Evolutionary conservation across 92 coral and sea anemone species (phyloP), one percentile per base, ranked within the genome.

Genomic region (Phenganax marumi): DNA sequence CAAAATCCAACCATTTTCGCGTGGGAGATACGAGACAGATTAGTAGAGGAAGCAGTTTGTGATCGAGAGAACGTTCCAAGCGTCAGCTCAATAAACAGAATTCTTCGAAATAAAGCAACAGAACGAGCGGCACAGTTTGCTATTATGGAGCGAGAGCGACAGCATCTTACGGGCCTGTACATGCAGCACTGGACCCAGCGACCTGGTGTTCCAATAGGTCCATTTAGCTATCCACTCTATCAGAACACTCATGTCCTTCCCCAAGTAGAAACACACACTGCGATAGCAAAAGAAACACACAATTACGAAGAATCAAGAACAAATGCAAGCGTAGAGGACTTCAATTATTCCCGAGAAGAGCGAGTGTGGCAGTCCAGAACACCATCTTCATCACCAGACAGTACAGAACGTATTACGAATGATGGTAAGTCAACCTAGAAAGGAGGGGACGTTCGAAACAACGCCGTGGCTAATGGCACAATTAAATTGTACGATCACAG

Each of bases 101-200:
- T 96, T 62, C 96, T 96, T 69, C 90, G 99, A 12, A 96, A 96
- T 86, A 96, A 96, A 74, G 99, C 99, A 0, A 97, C 99, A 0
- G 99, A 96, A 70, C 87, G 99, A 48, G 99, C 99, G 16, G 99
- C 99, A 16, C 99, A 96, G 87, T 96, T 91, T 56, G 99, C 99
- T 61, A 92, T 96, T 95, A 84, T 96, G n/a, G 99, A 96, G 75
- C 74, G 97, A 53, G 99, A 96, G 75, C 75, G 99, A n/a, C 99
- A 96, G 25, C 99, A 96, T 62, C 84, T 96, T 61, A 97, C 99
- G 2, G 90, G 91, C 68, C 85, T 96, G 79, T 96, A 96, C 79
- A 97, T 97, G 75, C 87, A 92, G 70, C 99, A 96, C 68, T 78
- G 83, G 83, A 78, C 51, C 33, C 83, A 71, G 10, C 61, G 61